Base-by-base conservation (phyloP, 1,140 invertebrate species). In the Asobara japonica region DNA sequence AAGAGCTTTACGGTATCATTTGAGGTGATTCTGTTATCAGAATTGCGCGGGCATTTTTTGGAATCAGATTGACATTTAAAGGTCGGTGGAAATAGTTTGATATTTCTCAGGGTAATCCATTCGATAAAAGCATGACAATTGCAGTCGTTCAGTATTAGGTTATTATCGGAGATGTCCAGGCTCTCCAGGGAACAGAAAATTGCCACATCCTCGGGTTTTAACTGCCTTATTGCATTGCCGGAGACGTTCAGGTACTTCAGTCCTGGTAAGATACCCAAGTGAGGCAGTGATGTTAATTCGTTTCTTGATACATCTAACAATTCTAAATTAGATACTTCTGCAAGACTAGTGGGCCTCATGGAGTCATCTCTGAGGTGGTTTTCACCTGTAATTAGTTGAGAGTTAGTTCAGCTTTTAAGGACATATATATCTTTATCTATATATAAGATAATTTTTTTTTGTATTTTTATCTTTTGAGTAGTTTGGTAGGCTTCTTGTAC, bases 211-310 rank as follows among this genome's bases (percentile, higher is more conserved):
- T 83, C 82, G 1, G 80, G 69, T 11, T 72, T 77, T 0, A 89
- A 71, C 3, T 65, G 65, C 0, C 7, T 30, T 25, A 89, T 89
- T 0, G n/a, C 1, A 41, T 89, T 89, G 3, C 74, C 62, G 0
- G 83, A 84, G 0, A 89, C 65, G 66, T 89, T 88, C 4, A 89
- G 67, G 8, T 78, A 36, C 0, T 20, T 33, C 7, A 89, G 45
- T 0, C 73, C 78, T 0, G 84, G 73, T 16, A 62, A 25, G 0
- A 67, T 36, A 4, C 75, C 77, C 1, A 84, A 18, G 1, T 74
- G 8, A 0, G 84, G 84, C 3, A 87, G 67, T 30, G 62, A 73
- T 4, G 69, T 82, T 0, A 87, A 61, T 0, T 51, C 64, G 65
- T 87, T 87, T 2, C 51, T 65, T 0, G 79, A 66, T 0, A 85